Percentiles rank a stretch among this genome's conserved stretches.
Evolutionary conservation across 2,113 vertebrate genomes (phyloP).

Genomic region (Corvus moneduloides): DNA sequence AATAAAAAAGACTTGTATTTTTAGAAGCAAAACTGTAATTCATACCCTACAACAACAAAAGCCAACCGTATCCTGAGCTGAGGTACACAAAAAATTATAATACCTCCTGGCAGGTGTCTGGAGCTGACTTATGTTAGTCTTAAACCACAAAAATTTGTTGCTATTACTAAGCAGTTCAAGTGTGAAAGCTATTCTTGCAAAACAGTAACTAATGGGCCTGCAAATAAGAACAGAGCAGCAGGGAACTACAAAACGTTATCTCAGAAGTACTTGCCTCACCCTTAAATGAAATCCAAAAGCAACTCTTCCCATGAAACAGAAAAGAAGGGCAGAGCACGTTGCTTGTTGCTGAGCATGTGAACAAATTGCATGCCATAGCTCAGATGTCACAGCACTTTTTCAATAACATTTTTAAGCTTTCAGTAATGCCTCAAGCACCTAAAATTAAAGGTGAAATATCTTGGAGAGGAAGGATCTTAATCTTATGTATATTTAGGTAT

Average conservation of each 20-base stretch:
- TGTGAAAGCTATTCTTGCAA: not conserved
- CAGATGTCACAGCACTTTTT: slow-evolving; percentile 12
- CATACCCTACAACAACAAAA: not conserved
- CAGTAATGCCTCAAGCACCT: not conserved
- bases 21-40: not conserved
- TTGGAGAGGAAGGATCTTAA: not conserved
- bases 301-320: not conserved
- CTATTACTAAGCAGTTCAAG: not conserved
- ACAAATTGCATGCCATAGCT: not conserved
- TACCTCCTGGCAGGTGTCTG: not conserved
- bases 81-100: not conserved
- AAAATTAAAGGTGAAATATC: slow-evolving; percentile 9
- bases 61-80: not conserved
- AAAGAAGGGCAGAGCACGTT: not conserved
- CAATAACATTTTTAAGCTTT: slow-evolving; percentile 4
- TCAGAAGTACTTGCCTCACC: slow-evolving; percentile 4
- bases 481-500: not conserved
- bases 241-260: slow-evolving; percentile 15
- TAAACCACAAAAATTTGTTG: not conserved
- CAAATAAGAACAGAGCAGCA: slow-evolving; percentile 17
- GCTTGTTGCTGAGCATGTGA: not conserved
- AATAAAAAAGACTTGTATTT: not conserved
- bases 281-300: slow-evolving; percentile 25
- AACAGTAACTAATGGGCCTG: not conserved
- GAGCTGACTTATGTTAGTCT: not conserved